These are phyloP conservation scores for Apostichopus parvimensis DNA, from an alignment of 35 echinoderm and acorn worm species.

Conservation along the genomic window DNA sequence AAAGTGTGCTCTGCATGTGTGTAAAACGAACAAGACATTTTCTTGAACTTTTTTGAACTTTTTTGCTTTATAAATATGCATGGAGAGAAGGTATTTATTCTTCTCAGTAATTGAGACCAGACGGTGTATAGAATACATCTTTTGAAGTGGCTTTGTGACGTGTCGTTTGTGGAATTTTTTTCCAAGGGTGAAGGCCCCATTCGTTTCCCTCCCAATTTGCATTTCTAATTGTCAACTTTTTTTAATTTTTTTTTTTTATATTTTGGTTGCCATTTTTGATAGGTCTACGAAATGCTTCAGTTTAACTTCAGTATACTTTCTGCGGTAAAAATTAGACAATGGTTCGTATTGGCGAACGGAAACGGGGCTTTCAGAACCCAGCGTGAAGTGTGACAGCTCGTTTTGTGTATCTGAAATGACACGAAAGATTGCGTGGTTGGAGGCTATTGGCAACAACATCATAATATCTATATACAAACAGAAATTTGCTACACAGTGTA, in stretches of 20 bases:
- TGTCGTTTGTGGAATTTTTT: slow-evolving; percentile 12
- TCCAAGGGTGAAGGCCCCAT: slow-evolving; percentile 8
- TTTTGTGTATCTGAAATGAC: neutral
- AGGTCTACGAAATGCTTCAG: neutral
- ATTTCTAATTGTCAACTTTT: slow-evolving; percentile 8
- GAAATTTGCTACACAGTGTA: neutral
- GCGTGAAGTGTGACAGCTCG: neutral
- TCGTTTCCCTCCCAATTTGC: slow-evolving; percentile 20
- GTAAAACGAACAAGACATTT: too few relatives aligned
- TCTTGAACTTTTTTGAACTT: neutral
- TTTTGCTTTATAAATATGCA: neutral
- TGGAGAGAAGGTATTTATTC: too few relatives aligned
- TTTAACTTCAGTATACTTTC: neutral
- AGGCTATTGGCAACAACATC: neutral
- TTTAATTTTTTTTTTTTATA: neutral
- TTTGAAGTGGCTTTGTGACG: neutral
- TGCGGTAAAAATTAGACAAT: slow-evolving; percentile 42
- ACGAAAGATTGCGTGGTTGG: neutral
- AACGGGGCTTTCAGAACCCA: slow-evolving; percentile 2
- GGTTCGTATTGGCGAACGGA: slow-evolving; percentile 3
- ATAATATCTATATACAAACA: neutral
- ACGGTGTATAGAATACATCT: neutral
- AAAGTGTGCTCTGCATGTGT: too few relatives aligned
- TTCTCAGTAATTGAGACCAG: slow-evolving; percentile 8
- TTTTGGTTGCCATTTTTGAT: neutral